These are phyloP conservation scores for Zophobas morio DNA, from an alignment of 1,140 invertebrate species.

Conservation along the genomic window DNA sequence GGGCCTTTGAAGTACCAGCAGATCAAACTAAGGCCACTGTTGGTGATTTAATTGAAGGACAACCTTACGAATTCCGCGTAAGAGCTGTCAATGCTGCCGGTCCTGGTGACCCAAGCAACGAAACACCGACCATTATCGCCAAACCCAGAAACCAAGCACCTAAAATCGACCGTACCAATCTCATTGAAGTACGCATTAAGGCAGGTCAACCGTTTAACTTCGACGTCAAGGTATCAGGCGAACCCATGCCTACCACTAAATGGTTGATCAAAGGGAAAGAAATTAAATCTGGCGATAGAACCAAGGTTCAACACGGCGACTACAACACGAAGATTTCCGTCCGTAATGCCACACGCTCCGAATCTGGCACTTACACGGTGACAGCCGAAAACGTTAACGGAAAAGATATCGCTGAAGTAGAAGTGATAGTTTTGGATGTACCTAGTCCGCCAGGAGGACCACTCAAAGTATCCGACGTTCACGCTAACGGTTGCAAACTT, in stretches of 20 bases:
- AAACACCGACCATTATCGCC: conserved; percentile 89
- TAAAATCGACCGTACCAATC: conserved; percentile 89
- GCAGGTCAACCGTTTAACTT: conserved; percentile 90
- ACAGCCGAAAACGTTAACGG: conserved; percentile 95
- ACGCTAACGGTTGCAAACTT: conserved; percentile 88
- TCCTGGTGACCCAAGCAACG: conserved; percentile 91
- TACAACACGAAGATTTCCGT: conserved; percentile 93
- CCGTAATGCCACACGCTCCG: conserved; percentile 86
- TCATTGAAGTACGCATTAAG: conserved; percentile 88
- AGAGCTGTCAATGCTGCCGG: conserved; percentile 93
- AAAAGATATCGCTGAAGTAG: conserved; percentile 91
- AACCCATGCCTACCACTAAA: conserved; percentile 90
- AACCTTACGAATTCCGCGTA: conserved; percentile 93
- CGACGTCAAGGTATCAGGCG: conserved; percentile 88
- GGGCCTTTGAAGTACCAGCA: conserved; percentile 86
- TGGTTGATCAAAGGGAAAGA: conserved; percentile 87
- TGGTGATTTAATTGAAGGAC: conserved; percentile 90
- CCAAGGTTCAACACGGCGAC: conserved; percentile 86
- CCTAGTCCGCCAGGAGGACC: conserved; percentile 93
- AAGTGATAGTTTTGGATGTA: conserved; percentile 92
- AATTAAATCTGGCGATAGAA: conserved; percentile 78
- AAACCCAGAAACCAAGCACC: conserved; percentile 90
- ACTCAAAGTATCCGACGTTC: conserved; percentile 88
- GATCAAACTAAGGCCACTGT: conserved; percentile 88
- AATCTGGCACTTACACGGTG: conserved; percentile 93